Evolutionary conservation across 2,888 invertebrate species (phyloP).

Genomic region (Amiota minor): DNA sequence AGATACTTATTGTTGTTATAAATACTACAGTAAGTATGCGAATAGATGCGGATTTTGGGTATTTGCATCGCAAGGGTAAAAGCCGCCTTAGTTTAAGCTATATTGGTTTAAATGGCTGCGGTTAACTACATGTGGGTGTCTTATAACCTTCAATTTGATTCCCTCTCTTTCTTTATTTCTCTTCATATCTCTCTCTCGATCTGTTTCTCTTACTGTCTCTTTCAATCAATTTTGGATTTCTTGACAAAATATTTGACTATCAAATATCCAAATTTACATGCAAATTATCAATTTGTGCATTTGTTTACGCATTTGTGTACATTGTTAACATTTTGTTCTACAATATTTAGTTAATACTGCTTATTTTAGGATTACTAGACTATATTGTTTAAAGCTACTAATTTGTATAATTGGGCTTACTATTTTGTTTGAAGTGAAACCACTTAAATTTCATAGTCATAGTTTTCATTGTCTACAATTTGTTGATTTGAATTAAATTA

Average conservation of each 20-base stretch:
- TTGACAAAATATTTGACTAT: slow-evolving; percentile 15
- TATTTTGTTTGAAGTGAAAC: no score
- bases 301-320: no score
- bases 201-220: not conserved
- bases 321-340: not conserved
- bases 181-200: not conserved
- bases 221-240: not conserved
- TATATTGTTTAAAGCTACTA: not conserved
- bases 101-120: slow-evolving; percentile 23
- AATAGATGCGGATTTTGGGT: slow-evolving; percentile 1
- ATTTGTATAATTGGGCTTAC: not conserved
- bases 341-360: slow-evolving; percentile 1
- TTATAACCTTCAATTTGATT: not conserved
- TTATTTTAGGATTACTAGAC: not conserved
- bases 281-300: no score
- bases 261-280: slow-evolving; percentile 9
- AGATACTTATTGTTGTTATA: no score
- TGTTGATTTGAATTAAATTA: no score
- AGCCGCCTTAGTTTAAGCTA: not conserved
- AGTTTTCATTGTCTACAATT: no score
- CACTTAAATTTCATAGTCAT: no score
- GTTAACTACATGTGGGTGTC: not conserved
- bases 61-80: not conserved
- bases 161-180: not conserved
- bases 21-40: not conserved